Evolutionary conservation across 1,140 invertebrate species (phyloP).

Genomic region (Eubasilissa regina): DNA sequence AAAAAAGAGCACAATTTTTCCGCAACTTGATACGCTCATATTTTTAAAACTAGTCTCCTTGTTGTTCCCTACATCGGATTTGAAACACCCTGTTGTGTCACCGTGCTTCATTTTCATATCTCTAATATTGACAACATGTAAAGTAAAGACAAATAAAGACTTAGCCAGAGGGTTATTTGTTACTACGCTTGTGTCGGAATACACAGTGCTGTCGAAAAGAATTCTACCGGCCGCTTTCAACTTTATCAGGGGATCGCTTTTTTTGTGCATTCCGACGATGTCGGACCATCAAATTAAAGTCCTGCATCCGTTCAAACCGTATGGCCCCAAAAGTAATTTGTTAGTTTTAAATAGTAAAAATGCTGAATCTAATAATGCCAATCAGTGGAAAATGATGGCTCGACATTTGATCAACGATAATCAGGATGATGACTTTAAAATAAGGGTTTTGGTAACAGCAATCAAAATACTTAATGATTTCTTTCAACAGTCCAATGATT

Average conservation of each 20-base stretch:
- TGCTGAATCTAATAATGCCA: constrained; percentile 63
- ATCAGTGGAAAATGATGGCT: constrained; percentile 65
- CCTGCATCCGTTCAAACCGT: constrained; percentile 77
- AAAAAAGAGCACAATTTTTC: constrained; percentile 76
- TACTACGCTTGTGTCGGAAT: constrained; percentile 83
- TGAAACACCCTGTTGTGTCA: constrained; percentile 88
- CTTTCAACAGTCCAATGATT: constrained; percentile 71
- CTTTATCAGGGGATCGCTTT: constrained; percentile 81
- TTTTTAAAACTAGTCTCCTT: constrained; percentile 85
- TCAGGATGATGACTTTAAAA: constrained; percentile 76
- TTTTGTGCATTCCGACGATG: constrained; percentile 75
- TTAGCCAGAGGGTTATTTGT: constrained; percentile 87
- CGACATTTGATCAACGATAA: constrained; percentile 72
- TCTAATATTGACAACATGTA: constrained; percentile 80
- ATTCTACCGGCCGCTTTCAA: constrained; percentile 85
- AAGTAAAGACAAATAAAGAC: constrained; percentile 77
- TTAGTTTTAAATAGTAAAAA: constrained; percentile 72
- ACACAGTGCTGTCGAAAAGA: constrained; percentile 85
- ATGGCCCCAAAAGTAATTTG: constrained; percentile 70
- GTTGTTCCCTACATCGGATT: constrained; percentile 92
- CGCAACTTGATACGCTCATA: constrained; percentile 82
- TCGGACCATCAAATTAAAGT: constrained; percentile 73
- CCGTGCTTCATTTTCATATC: constrained; percentile 88
- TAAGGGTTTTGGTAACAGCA: constrained; percentile 72
- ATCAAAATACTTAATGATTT: constrained; percentile 75